Conservation (phyloP, 2,113 vertebrate genomes). For the Microcebus lehilahytsara region DNA sequence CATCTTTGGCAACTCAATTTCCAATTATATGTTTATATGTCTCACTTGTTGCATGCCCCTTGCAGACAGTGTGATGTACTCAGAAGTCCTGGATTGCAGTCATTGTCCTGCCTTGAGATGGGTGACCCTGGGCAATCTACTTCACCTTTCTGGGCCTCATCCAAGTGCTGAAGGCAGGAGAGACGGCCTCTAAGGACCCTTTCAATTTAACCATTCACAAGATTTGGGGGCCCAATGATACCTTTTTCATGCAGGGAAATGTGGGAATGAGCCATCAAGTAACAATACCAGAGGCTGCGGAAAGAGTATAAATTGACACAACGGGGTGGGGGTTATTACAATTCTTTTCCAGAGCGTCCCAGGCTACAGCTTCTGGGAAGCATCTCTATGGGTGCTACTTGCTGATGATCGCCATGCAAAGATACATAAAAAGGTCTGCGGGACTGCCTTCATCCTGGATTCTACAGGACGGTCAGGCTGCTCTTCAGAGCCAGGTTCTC, state of each 20-base stretch:
- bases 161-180: background rate
- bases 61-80: background rate
- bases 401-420: background rate
- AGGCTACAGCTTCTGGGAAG: background rate
- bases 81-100: background rate
- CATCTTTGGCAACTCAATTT: background rate
- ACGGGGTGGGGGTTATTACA: background rate
- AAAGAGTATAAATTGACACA: too few species aligned
- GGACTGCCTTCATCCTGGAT: background rate
- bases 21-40: fast-evolving
- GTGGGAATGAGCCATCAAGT: background rate
- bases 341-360: background rate
- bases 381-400: background rate
- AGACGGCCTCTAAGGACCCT: background rate
- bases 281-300: background rate
- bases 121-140: background rate
- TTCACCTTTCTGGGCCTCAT: background rate
- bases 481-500: background rate
- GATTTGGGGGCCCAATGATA: background rate
- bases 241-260: background rate
- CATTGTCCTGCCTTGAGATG: too few species aligned
- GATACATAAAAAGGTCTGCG: background rate
- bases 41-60: background rate
- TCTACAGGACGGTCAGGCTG: background rate
- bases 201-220: background rate